Base-by-base conservation (phyloP, 2,888 invertebrate species). In the Ischnus inquisitorius region DNA sequence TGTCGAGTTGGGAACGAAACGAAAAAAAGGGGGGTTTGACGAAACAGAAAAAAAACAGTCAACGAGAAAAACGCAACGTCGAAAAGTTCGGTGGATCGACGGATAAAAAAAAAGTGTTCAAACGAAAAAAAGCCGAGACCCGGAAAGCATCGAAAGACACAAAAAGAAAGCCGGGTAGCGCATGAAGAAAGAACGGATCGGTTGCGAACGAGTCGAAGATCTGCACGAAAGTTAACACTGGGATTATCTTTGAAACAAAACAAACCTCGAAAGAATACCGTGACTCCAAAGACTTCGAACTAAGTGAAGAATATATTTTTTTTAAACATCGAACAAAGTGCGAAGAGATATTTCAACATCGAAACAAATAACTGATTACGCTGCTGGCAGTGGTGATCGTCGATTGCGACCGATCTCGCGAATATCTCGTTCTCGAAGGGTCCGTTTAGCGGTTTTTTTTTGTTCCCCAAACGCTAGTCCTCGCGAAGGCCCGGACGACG, bases 1-100 rank as follows among this genome's bases (percentile, higher is more conserved):
- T 41, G 76, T 71, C 69, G 65, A 10, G 74, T 69, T 48, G 65
- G 60, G 46, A 60, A 69, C 69, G 62, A 64, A 74, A 48, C n/a
- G 71, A 48, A 71, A 68, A 57, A 22, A 80, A 16, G 19, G n/a
- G 25, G 22, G 3, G 12, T 10, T 22, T 28, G 10, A 75, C 51
- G 12, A 12, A 34, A 39, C 10, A 46, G n/a, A 57, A 22, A 22
- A 65, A 71, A 64, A 41, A 62, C 28, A n/a, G n/a, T n/a, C n/a
- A 12, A 65, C 39, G 19, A 78, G 22, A 6, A 62, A 79, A 25
- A 62, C 6, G 69, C 2, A 64, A 69, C 6, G 46, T 43, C 22
- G 10, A 28, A 14, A 71, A 69, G 41, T 14, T 28, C 10, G n/a
- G 25, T 25, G 48, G 14, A 85, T 81, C 78, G 75, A 8, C 34